Evolutionary conservation across 53 echinoderm and acorn worm species (phyloP), one percentile per base, ranked within the genome.

Genomic region (Paracentrotus lividus): DNA sequence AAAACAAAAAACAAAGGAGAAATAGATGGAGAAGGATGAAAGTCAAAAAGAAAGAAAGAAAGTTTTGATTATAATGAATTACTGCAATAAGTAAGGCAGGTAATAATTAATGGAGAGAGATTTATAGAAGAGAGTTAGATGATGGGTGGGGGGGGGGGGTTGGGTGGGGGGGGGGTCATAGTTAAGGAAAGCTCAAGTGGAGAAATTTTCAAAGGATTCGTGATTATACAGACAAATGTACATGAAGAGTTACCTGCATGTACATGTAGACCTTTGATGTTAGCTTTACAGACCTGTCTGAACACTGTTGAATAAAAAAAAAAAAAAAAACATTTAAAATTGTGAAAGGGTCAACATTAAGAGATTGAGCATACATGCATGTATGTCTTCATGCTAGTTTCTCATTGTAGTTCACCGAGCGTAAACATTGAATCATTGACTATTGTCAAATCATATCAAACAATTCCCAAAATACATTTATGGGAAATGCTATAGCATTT

Each of bases 191-290:
- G 77, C 36, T 38, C 36, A 18, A 77, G 0, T 14, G 29, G 29
- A 18, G 78, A 77, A 77, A 43, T 77, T 44, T 43, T 77, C 8
- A 23, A 43, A 77, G 78, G 78, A 43, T 43, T 43, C 42, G 78
- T 77, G 42, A 77, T 77, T 43, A 77, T 77, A 0, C 78, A 77
- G 78, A 77, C 78, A 77, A 43, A 8, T 44, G 78, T 23, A 3
- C 53, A 15, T 58, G 5, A 58, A 1, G 57, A 57, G 58, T 23
- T 58, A 53, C n/a, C n/a, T n/a, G 52, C 52, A 52, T 52, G 52
- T 52, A 52, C 52, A 52, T 52, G 52, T 52, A 52, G n/a, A n/a
- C n/a, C n/a, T n/a, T n/a, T n/a, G n/a, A n/a, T n/a, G n/a, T n/a
- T n/a, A n/a, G n/a, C n/a, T n/a, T n/a, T n/a, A n/a, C n/a, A n/a